Base-by-base conservation (phyloP, 1,140 invertebrate species). In the Caenorhabditis elegans region DNA sequence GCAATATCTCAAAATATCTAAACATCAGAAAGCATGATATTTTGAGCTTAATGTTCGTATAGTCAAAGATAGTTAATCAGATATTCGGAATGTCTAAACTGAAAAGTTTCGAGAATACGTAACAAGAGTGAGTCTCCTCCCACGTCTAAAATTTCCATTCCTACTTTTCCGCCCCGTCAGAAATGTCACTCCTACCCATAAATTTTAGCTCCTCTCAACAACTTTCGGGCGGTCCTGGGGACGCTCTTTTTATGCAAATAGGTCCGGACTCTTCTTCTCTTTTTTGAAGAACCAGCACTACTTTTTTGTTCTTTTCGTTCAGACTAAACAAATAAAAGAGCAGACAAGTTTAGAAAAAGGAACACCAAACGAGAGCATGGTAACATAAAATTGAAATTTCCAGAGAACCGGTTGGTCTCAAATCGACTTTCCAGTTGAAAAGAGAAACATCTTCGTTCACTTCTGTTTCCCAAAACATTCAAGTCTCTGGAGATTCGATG, bases 171-270 rank as follows among this genome's bases (percentile, higher is more conserved):
- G 6, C 34, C 3, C 55, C 26, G 60, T 39, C 60, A 70, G 34
- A 70, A 70, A 70, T 70, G 60, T 70, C 60, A 70, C 31, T 70
- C 60, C 31, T 34, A 70, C 60, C 60, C 60, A 70, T 70, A 70
- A 70, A 70, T 70, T 70, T 60, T 70, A 39, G 60, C 34, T 70
- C 34, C 60, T 70, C 60, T 70, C 60, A 70, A 39, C 60, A 70
- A 70, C 17, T 70, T 70, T 70, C 60, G 60, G 34, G 28, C 31
- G 22, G 34, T 6, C 34, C 22, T 31, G 31, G 34, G 60, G 60
- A 70, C 60, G 60, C 60, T 70, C 60, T 36, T 70, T 39, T 70
- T 70, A 70, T 70, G 60, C 60, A 70, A 70, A 70, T 70, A 39
- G 60, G 60, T 39, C 31, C 60, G 26, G 34, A 34, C 28, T 39